Evolutionary conservation across 2,888 invertebrate genomes (phyloP), one percentile per base, ranked within the genome.

Genomic region (Muschampia plurimacula): DNA sequence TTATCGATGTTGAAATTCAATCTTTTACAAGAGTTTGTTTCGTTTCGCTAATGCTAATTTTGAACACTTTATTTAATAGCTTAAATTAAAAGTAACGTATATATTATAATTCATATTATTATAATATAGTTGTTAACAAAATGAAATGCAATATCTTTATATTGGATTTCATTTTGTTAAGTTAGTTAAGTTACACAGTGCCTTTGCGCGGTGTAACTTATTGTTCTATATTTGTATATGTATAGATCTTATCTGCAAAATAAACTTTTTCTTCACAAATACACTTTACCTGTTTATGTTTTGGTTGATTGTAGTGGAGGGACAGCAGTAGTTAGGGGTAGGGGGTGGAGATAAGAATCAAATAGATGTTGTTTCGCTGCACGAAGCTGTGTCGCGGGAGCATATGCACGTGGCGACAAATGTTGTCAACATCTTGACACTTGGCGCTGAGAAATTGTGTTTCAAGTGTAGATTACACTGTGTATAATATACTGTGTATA

Each of bases 331-430:
- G 71, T 73, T 73, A 77, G 80, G 79, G 82, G 78, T 78, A 55
- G 59, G 36, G 83, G 86, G 86, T 82, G 80, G 83, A 91, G 94
- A 94, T 94, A 93, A 90, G 91, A 92, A 94, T 94, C 94, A 93
- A 93, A 94, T 94, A 89, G 92, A 93, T 93, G 93, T 93, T 92
- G 92, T 92, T 93, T 90, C 92, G 87, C 87, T 92, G 91, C 93
- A 92, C 83, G 86, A 86, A 84, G 86, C 89, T 86, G 83, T 84
- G 88, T 87, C 87, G 86, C 85, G 59, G 86, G 85, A 84, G 76
- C 88, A 86, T 89, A 91, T 92, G 92, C 92, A 91, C 84, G 89
- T 86, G 91, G 81, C 85, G 90, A 92, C 89, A 86, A 82, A 81
- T 83, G 80, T 81, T 84, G 82, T 82, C 84, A 82, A 84, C 85